Base-by-base conservation (phyloP, 1,140 invertebrate species). In the Akabosia matsudoensis region DNA sequence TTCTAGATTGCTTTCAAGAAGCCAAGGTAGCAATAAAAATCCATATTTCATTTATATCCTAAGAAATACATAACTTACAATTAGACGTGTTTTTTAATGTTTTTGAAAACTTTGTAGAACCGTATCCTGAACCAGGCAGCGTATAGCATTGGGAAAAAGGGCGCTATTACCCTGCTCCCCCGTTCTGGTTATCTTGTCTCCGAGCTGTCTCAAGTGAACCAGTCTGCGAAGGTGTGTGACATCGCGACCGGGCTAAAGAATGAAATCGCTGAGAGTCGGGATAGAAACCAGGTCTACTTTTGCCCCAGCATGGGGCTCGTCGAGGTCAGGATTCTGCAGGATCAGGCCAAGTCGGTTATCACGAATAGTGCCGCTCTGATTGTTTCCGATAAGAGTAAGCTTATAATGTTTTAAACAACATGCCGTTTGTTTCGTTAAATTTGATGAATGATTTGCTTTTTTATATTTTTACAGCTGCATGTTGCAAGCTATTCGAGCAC, bases 401-500 rank as follows among this genome's bases (percentile, higher is more conserved):
- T 64, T 26, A 10, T 30, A 31, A 52, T 13, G n/a, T 4, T 34
- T 4, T 24, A 67, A 45, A 0, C 10, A 54, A 54, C 13, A 70
- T 70, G 7, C 54, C 13, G 14, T n/a, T n/a, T 61, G 13, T 22
- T 7, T 24, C 24, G 28, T 64, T 22, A 64, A 64, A 10, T 22
- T 64, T 24, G 24, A 64, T 22, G 4, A 24, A 64, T 64, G 4
- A 64, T 10, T 64, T 64, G 10, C 24, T 70, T 7, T 28, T 31
- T 70, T 70, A 31, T 22, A 10, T 70, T 24, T 30, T 67, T 64
- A 14, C 51, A 81, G 80, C 52, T 79, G 72, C 80, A 22, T 28
- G 74, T 10, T 79, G 78, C 31, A 81, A 81, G 73, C 78, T 61
- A 33, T 81, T 81, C 45, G 80, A 81, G 64, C 76, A 81, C 51